Evolutionary conservation across 1,140 invertebrate species (phyloP).

Genomic region (Brachionus paranguensis): DNA sequence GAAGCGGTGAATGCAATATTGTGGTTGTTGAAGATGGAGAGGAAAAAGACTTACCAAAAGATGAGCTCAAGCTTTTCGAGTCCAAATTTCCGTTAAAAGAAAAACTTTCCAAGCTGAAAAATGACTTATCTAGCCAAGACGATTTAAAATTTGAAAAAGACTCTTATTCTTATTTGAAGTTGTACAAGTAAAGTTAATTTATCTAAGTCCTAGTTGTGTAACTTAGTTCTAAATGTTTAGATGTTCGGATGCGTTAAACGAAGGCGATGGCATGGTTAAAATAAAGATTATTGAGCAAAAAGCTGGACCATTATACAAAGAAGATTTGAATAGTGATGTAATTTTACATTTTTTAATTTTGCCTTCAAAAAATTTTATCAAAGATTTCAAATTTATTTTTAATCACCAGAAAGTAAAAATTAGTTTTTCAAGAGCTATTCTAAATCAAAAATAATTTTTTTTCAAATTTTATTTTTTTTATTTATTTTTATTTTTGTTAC

Average conservation of each 20-base stretch:
- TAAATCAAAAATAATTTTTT: background rate
- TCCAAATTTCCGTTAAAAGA: conserved; percentile 28
- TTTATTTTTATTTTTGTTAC: conserved; percentile 73
- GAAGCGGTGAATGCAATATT: conserved; percentile 56
- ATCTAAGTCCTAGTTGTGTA: no score
- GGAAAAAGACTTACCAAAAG: conserved; percentile 65
- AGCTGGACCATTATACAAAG: conserved; percentile 69
- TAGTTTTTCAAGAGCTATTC: background rate
- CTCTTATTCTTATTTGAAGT: background rate
- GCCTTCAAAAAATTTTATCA: conserved; percentile 26
- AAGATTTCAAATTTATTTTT: background rate
- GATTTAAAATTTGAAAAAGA: conserved; percentile 33
- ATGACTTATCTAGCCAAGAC: background rate
- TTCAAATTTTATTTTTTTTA: conserved; percentile 55
- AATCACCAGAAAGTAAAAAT: conserved; percentile 19
- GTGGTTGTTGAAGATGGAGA: conserved; percentile 77
- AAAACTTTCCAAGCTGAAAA: background rate
- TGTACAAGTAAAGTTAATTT: background rate
- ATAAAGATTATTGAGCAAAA: conserved; percentile 80
- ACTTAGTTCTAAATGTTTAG: background rate
- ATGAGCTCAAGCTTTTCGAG: conserved; percentile 55
- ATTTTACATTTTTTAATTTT: background rate
- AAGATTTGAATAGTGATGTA: conserved; percentile 71
- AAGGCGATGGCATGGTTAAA: conserved; percentile 8
- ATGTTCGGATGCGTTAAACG: background rate